These are phyloP conservation scores for Atta colombica DNA, from an alignment of 1,140 invertebrate species.

Conservation along the genomic window DNA sequence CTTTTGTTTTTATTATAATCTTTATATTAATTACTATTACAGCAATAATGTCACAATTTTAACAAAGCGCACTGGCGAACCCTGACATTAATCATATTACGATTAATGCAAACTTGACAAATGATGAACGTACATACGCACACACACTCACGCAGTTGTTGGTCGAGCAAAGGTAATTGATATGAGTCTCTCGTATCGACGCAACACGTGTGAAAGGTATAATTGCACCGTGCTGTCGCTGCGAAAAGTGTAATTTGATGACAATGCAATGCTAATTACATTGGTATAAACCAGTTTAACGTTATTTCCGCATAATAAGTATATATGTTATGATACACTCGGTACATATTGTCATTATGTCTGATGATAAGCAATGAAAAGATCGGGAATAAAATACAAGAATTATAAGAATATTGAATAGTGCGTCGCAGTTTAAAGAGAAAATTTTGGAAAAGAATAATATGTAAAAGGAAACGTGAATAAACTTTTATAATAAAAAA, in stretches of 20 bases:
- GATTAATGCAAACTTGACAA: conserved; percentile 53
- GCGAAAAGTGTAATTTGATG: conserved; percentile 55
- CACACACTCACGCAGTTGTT: background rate
- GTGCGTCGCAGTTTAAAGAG: background rate
- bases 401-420: conserved; percentile 19
- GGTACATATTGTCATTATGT: conserved; percentile 10
- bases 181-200: conserved; percentile 42
- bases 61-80: conserved; percentile 24
- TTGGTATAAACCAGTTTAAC: conserved; percentile 32
- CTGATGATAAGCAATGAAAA: conserved; percentile 16
- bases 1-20: background rate
- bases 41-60: conserved; percentile 14
- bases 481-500: background rate
- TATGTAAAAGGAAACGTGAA: background rate
- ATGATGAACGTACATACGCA: conserved; percentile 13
- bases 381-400: conserved; percentile 13
- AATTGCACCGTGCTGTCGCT: background rate
- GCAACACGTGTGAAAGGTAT: conserved; percentile 32
- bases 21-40: conserved; percentile 6
- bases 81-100: conserved; percentile 34
- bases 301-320: conserved; percentile 37
- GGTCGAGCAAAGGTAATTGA: conserved; percentile 35
- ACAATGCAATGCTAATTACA: conserved; percentile 49
- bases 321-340: conserved; percentile 19
- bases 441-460: conserved; percentile 12